Percentiles rank a stretch among this genome's conserved stretches.
Evolutionary conservation across 2,888 invertebrate genomes (phyloP).

Genomic region (Gryllus longicercus): DNA sequence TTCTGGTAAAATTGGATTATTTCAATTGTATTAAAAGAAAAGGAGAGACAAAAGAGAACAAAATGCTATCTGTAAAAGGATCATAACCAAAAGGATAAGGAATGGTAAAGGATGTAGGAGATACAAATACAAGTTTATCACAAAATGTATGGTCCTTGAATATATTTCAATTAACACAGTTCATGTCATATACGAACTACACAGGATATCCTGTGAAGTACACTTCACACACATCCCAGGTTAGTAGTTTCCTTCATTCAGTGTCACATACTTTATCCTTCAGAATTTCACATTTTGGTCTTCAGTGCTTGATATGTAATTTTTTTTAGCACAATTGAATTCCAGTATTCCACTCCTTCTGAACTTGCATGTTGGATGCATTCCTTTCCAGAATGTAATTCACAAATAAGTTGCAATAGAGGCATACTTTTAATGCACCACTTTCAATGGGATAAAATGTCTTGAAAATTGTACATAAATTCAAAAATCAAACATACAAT

Average conservation of each 20-base stretch:
- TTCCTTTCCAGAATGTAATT: neutral
- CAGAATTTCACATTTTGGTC: neutral
- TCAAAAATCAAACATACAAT: neutral
- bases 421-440: neutral
- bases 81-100: neutral
- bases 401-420: neutral
- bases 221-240: conserved; percentile 17
- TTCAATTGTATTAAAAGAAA: too few species aligned
- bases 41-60: too few species aligned
- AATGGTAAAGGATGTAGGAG: neutral
- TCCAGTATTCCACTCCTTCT: conserved; percentile 1
- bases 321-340: neutral
- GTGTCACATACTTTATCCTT: neutral
- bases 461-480: neutral
- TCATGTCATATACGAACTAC: conserved; percentile 2
- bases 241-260: neutral
- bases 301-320: conserved; percentile 3
- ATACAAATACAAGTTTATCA: neutral
- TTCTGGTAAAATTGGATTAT: too few species aligned
- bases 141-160: conserved; percentile 17
- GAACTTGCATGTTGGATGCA: neutral
- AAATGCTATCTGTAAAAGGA: too few species aligned
- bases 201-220: conserved; percentile 1
- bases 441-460: neutral
- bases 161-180: conserved; percentile 17